Conservation (phyloP, 2,113 vertebrate genomes). For the Anseranas semipalmata region DNA sequence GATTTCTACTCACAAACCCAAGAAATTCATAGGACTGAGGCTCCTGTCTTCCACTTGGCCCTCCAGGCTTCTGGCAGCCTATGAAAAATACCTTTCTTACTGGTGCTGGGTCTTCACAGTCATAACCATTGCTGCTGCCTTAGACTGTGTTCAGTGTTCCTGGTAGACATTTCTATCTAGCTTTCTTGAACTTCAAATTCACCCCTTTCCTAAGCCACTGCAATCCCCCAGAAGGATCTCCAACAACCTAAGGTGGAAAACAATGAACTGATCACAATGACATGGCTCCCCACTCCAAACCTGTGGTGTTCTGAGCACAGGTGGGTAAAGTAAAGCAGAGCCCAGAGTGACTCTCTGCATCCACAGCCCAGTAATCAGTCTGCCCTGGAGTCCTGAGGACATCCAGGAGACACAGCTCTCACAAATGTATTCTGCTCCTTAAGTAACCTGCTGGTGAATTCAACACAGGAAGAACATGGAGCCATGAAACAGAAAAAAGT, state of each 20-base stretch:
- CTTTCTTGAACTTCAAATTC: slow-evolving; percentile 16
- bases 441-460: not conserved
- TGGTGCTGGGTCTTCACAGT: not conserved
- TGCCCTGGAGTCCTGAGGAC: not conserved
- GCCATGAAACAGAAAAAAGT: not conserved
- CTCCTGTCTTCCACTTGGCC: not conserved
- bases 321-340: not conserved
- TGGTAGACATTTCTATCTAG: not conserved
- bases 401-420: not conserved
- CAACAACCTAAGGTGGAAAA: not conserved
- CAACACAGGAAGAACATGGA: not conserved
- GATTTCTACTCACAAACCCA: not conserved
- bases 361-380: not conserved
- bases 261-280: not conserved
- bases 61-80: slow-evolving; percentile 10
- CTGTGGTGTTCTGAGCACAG: not conserved
- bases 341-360: not conserved
- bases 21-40: not conserved
- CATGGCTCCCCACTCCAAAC: not conserved
- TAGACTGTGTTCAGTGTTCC: not conserved
- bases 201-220: not conserved
- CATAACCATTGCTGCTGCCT: not conserved
- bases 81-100: not conserved
- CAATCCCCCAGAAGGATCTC: not conserved
- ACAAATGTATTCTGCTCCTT: not conserved